phyloP scores from a whole-genome alignment of 1,140 invertebrate species.

The Daktulosphaira vitifoliae region DNA sequence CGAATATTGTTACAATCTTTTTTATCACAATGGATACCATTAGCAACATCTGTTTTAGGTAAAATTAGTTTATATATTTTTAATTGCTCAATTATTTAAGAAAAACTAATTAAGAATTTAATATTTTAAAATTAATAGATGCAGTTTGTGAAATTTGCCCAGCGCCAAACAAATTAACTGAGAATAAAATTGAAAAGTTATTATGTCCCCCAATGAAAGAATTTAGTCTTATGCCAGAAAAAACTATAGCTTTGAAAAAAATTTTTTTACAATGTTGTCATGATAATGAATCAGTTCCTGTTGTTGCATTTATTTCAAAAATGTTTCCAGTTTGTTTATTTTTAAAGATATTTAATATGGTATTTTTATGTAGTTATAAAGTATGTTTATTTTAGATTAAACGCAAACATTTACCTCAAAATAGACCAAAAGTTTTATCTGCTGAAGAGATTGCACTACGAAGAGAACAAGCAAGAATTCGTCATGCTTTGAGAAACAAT shows the following conservation, averaged over 20 bases:
- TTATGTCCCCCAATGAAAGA: slow-evolving; percentile 60
- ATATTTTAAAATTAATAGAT: slow-evolving; percentile 42
- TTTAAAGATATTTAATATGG: neutral
- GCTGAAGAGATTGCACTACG: slow-evolving; percentile 63
- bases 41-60: slow-evolving; percentile 55
- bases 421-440: slow-evolving; percentile 62
- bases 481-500: slow-evolving; percentile 1
- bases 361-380: slow-evolving; percentile 1
- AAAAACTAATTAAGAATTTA: no score
- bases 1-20: slow-evolving; percentile 71
- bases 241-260: slow-evolving; percentile 65
- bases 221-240: slow-evolving; percentile 58
- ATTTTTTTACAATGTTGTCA: slow-evolving; percentile 65
- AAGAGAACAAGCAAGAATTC: slow-evolving; percentile 47
- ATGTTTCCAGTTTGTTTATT: slow-evolving; percentile 66
- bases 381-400: slow-evolving; percentile 43
- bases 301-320: slow-evolving; percentile 91
- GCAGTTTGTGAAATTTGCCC: slow-evolving; percentile 75
- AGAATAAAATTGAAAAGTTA: slow-evolving; percentile 66
- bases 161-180: slow-evolving; percentile 64
- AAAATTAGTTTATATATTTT: neutral
- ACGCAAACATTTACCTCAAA: slow-evolving; percentile 58
- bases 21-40: slow-evolving; percentile 79
- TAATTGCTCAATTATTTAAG: neutral
- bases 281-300: slow-evolving; percentile 52